Evolutionary conservation across 2,113 vertebrate species (phyloP), one percentile per base, ranked within the genome.

Genomic region (Ophthalmolycus amberensis): DNA sequence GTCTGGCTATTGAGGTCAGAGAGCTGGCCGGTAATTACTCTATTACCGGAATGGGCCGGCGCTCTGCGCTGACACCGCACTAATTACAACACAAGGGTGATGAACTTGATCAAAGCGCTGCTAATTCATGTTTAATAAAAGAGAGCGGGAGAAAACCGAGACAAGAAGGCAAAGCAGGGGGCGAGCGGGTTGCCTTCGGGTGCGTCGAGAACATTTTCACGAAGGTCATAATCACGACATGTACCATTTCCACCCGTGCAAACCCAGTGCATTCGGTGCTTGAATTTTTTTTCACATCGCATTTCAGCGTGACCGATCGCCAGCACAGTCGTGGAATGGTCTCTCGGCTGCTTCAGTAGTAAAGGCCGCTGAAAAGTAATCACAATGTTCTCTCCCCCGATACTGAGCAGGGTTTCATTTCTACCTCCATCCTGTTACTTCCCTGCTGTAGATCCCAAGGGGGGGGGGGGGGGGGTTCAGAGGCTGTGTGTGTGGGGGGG

Each of bases 41-140:
- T 79, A 62, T 90, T 83, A 85, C 68, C 54, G 50, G 85, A 83
- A 90, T 6, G 48, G 84, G 79, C 65, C 77, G 34, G 0, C 0
- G 27, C 77, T 71, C 74, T 25, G 3, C 12, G 27, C 79, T 80
- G 87, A 86, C 83, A 72, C 62, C 14, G 75, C 73, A 59, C 82
- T 92, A 86, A 91, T 91, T 90, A 77, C 71, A 77, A 87, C 84
- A 81, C 84, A 50, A 66, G 67, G 86, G 85, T 86, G 90, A 91
- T 85, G 83, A 88, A 90, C 85, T 82, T 78, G 74, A 89, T 89
- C 87, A 48, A 52, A 67, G 58, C 40, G 1, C 40, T 63, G 69
- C 75, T 91, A 78, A 89, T 86, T 90, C 50, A 77, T 86, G 46
- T 85, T 78, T 70, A 67, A 79, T 84, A 65, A 67, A 76, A 76